Evolutionary conservation across 2,113 vertebrate species (phyloP).

Genomic region (Todiramphus saurophagus): DNA sequence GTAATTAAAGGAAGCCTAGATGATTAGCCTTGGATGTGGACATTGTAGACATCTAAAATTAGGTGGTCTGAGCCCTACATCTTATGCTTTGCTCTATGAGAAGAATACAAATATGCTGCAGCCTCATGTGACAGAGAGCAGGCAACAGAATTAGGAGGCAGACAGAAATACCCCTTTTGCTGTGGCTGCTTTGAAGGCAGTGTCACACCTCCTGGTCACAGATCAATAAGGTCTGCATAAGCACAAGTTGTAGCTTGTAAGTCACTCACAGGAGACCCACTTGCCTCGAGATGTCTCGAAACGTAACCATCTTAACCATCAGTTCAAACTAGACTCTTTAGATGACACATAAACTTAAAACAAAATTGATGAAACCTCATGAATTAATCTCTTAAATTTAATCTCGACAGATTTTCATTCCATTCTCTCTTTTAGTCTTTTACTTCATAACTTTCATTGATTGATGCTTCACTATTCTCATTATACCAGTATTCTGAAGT

Average conservation of each 20-base stretch:
- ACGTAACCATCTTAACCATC: background rate
- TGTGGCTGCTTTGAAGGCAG: background rate
- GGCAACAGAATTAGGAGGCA: background rate
- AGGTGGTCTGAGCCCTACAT: background rate
- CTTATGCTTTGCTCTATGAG: background rate
- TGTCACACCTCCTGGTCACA: background rate
- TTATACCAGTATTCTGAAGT: background rate
- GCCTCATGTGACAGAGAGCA: background rate
- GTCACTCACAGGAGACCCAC: background rate
- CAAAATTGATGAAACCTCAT: background rate
- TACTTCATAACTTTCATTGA: background rate
- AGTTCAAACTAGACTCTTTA: background rate
- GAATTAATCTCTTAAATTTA: background rate
- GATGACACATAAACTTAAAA: background rate
- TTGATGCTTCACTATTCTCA: conserved; percentile 13
- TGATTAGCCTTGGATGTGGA: background rate
- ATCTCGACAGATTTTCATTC: background rate
- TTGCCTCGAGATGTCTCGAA: background rate
- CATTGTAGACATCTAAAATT: background rate
- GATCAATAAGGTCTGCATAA: background rate
- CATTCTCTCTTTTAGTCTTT: background rate
- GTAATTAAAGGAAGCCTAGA: background rate
- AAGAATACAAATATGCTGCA: background rate
- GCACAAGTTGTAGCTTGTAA: background rate
- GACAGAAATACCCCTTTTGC: background rate